Base-by-base conservation (phyloP, 1,140 invertebrate genomes). In the Anadara kagoshimensis region DNA sequence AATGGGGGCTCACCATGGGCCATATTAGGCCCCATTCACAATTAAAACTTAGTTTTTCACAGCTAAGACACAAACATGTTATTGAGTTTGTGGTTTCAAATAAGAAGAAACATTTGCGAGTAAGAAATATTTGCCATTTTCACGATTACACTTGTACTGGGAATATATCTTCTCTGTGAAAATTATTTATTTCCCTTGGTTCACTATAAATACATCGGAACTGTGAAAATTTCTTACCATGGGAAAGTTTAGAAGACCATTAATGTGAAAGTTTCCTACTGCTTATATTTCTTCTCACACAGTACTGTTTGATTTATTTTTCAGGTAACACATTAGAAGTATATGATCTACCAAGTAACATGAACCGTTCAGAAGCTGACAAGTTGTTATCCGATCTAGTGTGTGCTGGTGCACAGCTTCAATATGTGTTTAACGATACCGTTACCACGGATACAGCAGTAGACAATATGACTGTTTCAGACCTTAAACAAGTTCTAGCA, bases 401-500 rank as follows among this genome's bases (percentile, higher is more conserved):
- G 20, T 45, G 49, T 29, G 41, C 18, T 57, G 69, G 69, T 43
- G 69, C 69, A 18, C 59, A 71, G 47, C 16, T 71, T 43, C 59
- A 71, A 41, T 71, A 56, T 24, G 64, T 71, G 20, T 49, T 54
- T 57, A 59, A 36, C 24, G 69, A 71, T 41, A 61, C 51, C 43
- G 43, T 59, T 62, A 45, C 49, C 45, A 41, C 49, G 29, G 59
- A 63, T 62, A 63, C 18, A 10, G 61, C 54, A 20, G 22, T 24
- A 4, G 59, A 26, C 11, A 71, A 29, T 57, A 43, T 63, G 22
- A 47, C 68, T 36, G 59, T 70, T 47, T 63, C 69, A 26, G 26
- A 49, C n/a, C 64, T 62, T 71, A 36, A 71, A 7, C 63, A 64
- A 51, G 56, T 71, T 71, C 53, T 71, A n/a, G 69, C 61, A 29